Evolutionary conservation across 2,888 invertebrate species (phyloP), one percentile per base, ranked within the genome.

Genomic region (Notodonta ziczac): DNA sequence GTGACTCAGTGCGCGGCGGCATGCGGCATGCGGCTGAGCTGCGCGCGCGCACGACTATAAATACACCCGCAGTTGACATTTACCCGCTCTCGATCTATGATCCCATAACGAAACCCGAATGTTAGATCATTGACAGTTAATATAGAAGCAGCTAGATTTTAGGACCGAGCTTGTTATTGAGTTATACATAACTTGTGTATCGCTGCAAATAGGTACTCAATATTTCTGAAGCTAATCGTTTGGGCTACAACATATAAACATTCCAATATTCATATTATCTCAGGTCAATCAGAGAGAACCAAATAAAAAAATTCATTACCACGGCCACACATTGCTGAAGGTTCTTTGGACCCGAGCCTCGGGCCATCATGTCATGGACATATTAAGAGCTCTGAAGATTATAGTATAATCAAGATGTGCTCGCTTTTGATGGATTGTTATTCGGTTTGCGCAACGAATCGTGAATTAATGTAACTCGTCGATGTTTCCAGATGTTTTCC

Each of bases 61-160:
- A 91, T 93, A 93, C 87, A 69, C 80, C 76, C 85, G 83, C 88
- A 84, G 85, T 88, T 93, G 93, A 91, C 93, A 93, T 93, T 93
- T 92, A 83, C 85, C 82, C 84, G 90, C 78, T 87, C 92, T 80
- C 88, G 82, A 88, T 90, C 88, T 87, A 85, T 82, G 82, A 85
- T 86, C 86, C 86, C 80, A 76, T 85, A 87, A 83, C 80, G 81
- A 81, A 78, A 76, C 74, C 73, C 73, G 12, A 42, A 42, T 12
- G 14, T 48, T 48, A 48, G 35, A 35, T 35, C 35, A 35, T 35
- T 48, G 14, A 48, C 48, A 48, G 48, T 48, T 42, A 42, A 9
- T 12, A 42, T 42, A 10, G 2, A 10, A 42, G 10, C 42, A 42
- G 42, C 10, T 42, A 10, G 42, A 42, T 42, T 42, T 9, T 42